These are phyloP conservation scores for Brienomyrus longianalis DNA, from an alignment of 2,113 vertebrate genomes.

Conservation along the genomic window DNA sequence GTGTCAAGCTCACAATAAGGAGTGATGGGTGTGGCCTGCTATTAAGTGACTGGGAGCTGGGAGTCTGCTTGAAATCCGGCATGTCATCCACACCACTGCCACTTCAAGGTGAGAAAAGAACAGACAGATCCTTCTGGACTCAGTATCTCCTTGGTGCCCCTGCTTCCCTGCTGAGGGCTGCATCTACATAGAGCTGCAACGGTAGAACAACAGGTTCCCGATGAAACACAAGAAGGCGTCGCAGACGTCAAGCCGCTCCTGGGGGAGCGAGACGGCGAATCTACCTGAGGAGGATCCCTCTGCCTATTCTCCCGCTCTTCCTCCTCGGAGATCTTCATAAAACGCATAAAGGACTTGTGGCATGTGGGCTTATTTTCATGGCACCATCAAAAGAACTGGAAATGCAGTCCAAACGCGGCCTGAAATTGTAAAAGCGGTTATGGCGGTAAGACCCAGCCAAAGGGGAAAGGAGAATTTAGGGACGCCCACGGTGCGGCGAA, in stretches of 20 bases:
- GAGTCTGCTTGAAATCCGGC: neutral
- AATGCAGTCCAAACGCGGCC: neutral
- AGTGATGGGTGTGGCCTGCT: neutral
- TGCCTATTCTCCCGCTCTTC: neutral
- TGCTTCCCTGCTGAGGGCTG: neutral
- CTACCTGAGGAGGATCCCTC: neutral
- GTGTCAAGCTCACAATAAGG: neutral
- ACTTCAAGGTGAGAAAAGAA: neutral
- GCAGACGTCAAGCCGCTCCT: neutral
- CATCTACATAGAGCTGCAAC: neutral
- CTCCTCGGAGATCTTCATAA: neutral
- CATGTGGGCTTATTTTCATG: neutral
- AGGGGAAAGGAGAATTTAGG: neutral
- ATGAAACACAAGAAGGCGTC: neutral
- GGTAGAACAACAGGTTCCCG: neutral
- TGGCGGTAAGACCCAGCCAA: neutral
- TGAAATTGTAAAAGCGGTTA: neutral
- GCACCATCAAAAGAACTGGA: neutral
- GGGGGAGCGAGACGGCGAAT: neutral
- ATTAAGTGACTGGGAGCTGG: neutral
- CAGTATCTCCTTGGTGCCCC: neutral
- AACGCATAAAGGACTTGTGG: neutral
- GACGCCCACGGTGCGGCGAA: neutral
- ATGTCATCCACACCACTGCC: neutral
- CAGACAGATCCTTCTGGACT: neutral